Evolutionary conservation across 1,140 invertebrate genomes (phyloP).

Genomic region (Drosophila kurseongensis): DNA sequence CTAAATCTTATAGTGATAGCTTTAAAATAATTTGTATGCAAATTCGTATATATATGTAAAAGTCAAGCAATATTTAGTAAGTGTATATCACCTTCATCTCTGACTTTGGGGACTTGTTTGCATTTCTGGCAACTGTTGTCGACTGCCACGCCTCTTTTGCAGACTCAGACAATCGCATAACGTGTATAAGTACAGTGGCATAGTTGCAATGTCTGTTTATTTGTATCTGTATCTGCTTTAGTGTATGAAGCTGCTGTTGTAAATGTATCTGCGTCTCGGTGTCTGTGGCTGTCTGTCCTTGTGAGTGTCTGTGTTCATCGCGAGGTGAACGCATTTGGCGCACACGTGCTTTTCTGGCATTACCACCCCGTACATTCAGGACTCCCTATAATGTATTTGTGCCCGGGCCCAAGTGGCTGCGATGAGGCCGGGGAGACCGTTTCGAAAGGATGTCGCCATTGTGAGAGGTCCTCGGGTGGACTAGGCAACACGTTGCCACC

Average conservation of each 20-base stretch:
- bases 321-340: slow-evolving; percentile 49
- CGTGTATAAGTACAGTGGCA: slow-evolving; percentile 19
- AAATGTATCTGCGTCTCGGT: slow-evolving; percentile 32
- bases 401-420: slow-evolving; percentile 54
- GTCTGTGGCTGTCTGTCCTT: slow-evolving; percentile 6
- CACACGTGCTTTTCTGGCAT: slow-evolving; percentile 43
- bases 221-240: background rate
- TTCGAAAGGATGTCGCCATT: slow-evolving; percentile 16
- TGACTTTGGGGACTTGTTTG: background rate
- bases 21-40: background rate
- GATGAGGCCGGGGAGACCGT: slow-evolving; percentile 9
- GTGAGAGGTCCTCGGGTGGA: slow-evolving; percentile 18
- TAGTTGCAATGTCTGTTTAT: slow-evolving; percentile 23
- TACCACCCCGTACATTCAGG: slow-evolving; percentile 25
- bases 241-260: slow-evolving; percentile 15
- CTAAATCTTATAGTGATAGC: too few species aligned
- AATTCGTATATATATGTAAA: too few species aligned
- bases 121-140: slow-evolving; percentile 26
- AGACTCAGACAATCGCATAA: background rate
- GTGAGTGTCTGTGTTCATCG: slow-evolving; percentile 28
- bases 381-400: slow-evolving; percentile 56
- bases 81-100: background rate
- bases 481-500: slow-evolving; percentile 65
- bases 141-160: slow-evolving; percentile 18
- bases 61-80: background rate